Evolutionary conservation across 2,113 vertebrate species (phyloP), one percentile per base, ranked within the genome.

Genomic region (Fukomys damarensis): DNA sequence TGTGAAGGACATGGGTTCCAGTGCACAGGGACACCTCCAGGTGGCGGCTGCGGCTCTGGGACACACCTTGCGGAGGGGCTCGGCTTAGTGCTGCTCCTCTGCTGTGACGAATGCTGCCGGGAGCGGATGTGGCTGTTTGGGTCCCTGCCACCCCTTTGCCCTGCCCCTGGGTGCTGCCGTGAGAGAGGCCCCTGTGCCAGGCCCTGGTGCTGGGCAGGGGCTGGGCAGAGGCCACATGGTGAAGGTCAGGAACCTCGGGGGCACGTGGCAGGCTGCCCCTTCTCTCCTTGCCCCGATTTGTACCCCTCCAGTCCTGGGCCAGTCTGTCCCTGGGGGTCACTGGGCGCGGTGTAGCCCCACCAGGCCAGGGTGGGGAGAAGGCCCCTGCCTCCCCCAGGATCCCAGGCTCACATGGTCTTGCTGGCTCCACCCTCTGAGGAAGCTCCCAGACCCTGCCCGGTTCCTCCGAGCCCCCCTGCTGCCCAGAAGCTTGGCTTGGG

Each of bases 131-230:
- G 49, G 59, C 24, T 74, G 20, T 28, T 52, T 2, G 20, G 68
- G 9, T 8, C 56, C 76, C 80, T 43, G 30, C 4, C 17, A 19
- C 19, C 24, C 41, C 74, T 1, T 30, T 61, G 58, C 32, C 12
- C 9, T 2, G 2, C 16, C 86, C 63, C 0, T 0, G n/a, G 61
- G 58, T 3, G 6, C 77, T 10, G 1, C 4, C 7, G 38, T 9
- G 7, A 28, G 14, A 58, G 11, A 28, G 52, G 52, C 46, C 5
- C 32, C 10, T 41, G 1, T 49, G 8, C 38, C 2, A 41, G 46
- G 28, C 38, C n/a, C 20, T 7, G 43, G 54, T 22, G 35, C 41
- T 0, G 4, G n/a, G 32, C 12, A 32, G 26, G 66, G 41, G 24
- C 41, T 52, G 28, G 59, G 35, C 46, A 0, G 0, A 59, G 59